Percentiles rank a stretch among this genome's conserved stretches.
These are phyloP conservation scores for Cosmorhoe ocellata DNA, from an alignment of 2,888 invertebrate genomes.

Conservation along the genomic window DNA sequence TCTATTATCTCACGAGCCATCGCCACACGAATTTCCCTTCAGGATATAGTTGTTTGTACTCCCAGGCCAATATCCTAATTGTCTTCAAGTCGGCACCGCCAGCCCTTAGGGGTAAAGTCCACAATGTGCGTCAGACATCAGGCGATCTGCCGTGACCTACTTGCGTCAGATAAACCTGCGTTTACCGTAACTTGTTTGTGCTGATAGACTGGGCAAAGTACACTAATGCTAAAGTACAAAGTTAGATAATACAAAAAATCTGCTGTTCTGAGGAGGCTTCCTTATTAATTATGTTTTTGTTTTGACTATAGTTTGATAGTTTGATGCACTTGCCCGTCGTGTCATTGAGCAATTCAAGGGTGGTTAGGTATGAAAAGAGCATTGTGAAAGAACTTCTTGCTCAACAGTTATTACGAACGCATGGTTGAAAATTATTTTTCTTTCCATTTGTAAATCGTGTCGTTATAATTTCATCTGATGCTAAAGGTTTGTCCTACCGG, in stretches of 20 bases:
- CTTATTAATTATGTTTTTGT: not conserved
- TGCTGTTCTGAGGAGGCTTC: not conserved
- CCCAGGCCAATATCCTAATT: not conserved
- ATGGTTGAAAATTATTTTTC: no score
- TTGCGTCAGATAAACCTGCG: slow-evolving; percentile 23
- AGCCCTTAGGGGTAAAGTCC: slow-evolving; percentile 23
- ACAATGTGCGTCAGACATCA: slow-evolving; percentile 24
- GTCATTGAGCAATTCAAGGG: no score
- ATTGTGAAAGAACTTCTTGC: no score
- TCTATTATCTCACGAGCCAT: no score
- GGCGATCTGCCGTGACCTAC: slow-evolving; percentile 25
- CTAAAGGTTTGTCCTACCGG: no score
- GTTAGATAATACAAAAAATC: not conserved
- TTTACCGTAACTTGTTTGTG: slow-evolving; percentile 12
- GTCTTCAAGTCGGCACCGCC: not conserved
- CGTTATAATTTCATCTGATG: not conserved
- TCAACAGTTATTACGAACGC: no score
- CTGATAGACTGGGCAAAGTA: slow-evolving; percentile 12
- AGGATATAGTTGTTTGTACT: not conserved
- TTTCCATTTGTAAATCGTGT: no score
- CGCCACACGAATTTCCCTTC: not conserved
- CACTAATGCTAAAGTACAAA: slow-evolving; percentile 6
- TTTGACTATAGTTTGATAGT: no score
- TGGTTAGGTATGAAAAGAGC: no score
- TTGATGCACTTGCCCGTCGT: no score